Percentiles rank a stretch among this genome's conserved stretches.
phyloP scores from a whole-genome alignment of 2,113 vertebrate genomes.

The Orcinus orca region DNA sequence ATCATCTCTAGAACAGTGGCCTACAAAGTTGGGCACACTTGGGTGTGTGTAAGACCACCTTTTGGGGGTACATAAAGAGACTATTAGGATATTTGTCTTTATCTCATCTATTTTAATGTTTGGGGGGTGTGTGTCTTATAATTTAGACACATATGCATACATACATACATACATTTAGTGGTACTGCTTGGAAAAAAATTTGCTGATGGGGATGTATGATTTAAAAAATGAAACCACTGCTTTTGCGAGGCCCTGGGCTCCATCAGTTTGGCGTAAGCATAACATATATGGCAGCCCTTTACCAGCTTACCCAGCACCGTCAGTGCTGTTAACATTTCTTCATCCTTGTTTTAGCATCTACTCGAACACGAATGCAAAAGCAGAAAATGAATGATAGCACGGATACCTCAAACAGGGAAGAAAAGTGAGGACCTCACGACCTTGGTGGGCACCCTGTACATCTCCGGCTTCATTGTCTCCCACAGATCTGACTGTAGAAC shows the following conservation, averaged over 20 bases:
- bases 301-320: background rate
- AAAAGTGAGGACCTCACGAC: conserved; percentile 81
- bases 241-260: background rate
- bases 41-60: background rate
- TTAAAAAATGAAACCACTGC: background rate
- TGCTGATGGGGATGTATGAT: background rate
- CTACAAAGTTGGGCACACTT: background rate
- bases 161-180: background rate
- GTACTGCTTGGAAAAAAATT: background rate
- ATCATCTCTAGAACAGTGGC: background rate
- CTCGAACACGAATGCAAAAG: conserved; percentile 95
- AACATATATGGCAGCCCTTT: background rate
- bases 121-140: background rate
- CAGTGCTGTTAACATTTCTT: background rate
- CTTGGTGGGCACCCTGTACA: background rate
- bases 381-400: conserved; percentile 93
- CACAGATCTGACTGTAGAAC: conserved; percentile 46
- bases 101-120: background rate
- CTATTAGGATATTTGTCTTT: background rate
- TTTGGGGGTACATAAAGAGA: background rate
- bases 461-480: conserved; percentile 16
- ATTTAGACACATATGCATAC: background rate
- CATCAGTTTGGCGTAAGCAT: background rate
- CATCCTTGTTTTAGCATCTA: conserved; percentile 87
- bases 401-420: conserved; percentile 86